Percentiles rank a stretch among this genome's conserved stretches.
These are phyloP conservation scores for Apistogramma diplotaenia DNA, from an alignment of 2,113 vertebrate species.

Conservation along the genomic window DNA sequence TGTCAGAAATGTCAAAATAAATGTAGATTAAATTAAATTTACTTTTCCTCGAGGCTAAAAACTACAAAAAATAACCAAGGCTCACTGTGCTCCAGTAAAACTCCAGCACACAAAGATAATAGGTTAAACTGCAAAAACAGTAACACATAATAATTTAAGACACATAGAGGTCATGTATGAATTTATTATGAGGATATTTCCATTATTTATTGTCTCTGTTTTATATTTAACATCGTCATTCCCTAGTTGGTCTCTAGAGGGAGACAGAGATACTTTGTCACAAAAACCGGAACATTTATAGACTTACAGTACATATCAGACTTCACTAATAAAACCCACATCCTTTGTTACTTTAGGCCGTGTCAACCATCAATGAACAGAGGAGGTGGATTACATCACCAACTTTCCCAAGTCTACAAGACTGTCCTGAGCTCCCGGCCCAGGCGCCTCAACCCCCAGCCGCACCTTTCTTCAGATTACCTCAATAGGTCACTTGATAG, in stretches of 20 bases:
- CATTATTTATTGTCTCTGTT: neutral
- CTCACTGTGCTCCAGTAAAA: neutral
- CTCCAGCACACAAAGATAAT: neutral
- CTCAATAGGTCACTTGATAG: too few species aligned
- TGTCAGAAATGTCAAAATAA: neutral
- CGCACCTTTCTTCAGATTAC: too few species aligned
- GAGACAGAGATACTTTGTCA: neutral
- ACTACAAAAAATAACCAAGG: too few species aligned
- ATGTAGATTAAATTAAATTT: neutral
- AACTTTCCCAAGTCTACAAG: too few species aligned
- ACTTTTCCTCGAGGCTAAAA: neutral
- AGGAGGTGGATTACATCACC: too few species aligned
- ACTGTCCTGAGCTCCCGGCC: too few species aligned
- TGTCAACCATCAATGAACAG: too few species aligned
- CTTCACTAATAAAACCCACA: neutral
- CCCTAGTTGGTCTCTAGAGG: neutral
- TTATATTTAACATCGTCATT: neutral
- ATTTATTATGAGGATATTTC: neutral
- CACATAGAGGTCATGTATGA: too few species aligned
- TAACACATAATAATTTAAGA: neutral
- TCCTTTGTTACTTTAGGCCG: neutral
- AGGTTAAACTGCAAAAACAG: neutral
- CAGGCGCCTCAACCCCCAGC: too few species aligned
- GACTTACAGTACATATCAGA: neutral
- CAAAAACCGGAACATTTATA: neutral